phyloP scores from a whole-genome alignment of 2,888 invertebrate genomes.

The Carpatolechia fugitivella region DNA sequence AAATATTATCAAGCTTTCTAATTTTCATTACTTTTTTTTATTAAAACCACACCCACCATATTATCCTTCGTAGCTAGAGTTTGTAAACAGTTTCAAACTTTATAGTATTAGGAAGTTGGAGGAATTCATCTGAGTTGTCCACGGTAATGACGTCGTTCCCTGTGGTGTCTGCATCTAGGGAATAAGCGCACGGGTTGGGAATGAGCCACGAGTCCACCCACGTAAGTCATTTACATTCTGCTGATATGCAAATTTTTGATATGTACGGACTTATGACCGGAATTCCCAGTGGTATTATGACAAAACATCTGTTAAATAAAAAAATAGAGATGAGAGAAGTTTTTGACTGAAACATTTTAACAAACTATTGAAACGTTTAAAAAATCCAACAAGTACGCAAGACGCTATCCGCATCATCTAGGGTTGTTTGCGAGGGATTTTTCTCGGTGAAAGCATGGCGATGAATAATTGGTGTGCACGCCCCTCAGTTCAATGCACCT shows the following conservation, averaged over 20 bases:
- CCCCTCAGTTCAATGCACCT: constrained; percentile 49
- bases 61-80: neutral
- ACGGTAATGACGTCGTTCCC: constrained; percentile 15
- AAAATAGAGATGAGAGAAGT: too few species aligned
- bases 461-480: constrained; percentile 48
- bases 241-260: constrained; percentile 13
- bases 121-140: constrained; percentile 11
- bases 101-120: neutral
- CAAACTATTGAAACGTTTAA: too few species aligned
- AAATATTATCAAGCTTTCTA: too few species aligned
- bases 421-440: constrained; percentile 33
- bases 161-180: neutral
- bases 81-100: neutral
- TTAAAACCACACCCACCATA: too few species aligned
- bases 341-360: too few species aligned
- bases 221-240: constrained; percentile 16
- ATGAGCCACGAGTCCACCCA: constrained; percentile 5
- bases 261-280: neutral
- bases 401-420: constrained; percentile 1
- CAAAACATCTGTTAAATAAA: too few species aligned
- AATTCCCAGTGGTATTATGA: too few species aligned
- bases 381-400: neutral
- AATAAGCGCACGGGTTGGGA: constrained; percentile 15
- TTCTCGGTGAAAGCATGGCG: constrained; percentile 43
- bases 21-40: too few species aligned